These are phyloP conservation scores for Bombyx mandarina DNA, from an alignment of 1,140 invertebrate genomes.

Conservation along the genomic window DNA sequence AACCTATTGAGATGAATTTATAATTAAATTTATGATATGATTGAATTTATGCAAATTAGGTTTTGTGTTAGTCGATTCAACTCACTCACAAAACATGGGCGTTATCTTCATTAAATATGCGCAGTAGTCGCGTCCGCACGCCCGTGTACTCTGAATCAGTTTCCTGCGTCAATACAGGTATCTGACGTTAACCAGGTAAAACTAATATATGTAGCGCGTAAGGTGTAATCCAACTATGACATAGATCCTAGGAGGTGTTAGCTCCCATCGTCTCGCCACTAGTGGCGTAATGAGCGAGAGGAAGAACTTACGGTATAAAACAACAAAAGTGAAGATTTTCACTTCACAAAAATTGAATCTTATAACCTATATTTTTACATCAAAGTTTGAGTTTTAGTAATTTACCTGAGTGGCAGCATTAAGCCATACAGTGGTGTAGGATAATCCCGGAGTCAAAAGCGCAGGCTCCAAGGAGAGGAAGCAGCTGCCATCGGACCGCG, in stretches of 20 bases:
- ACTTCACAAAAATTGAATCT: no score
- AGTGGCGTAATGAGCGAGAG: no score
- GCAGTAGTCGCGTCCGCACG: conserved; percentile 33
- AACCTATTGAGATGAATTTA: no score
- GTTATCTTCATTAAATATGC: conserved; percentile 44
- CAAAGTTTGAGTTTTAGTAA: no score
- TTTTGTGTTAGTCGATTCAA: no score
- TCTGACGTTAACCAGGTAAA: neutral
- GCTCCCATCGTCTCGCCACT: no score
- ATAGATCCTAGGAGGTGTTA: no score
- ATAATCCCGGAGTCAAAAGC: conserved; percentile 24
- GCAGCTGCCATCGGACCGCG: conserved; percentile 17
- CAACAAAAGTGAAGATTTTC: no score
- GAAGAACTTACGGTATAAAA: no score
- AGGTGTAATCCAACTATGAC: neutral
- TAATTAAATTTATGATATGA: no score
- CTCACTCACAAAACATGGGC: conserved; percentile 37
- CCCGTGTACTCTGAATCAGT: conserved; percentile 42
- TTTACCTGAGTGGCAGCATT: conserved; percentile 41
- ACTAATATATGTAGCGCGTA: neutral
- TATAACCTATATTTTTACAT: no score
- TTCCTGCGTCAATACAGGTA: conserved; percentile 21
- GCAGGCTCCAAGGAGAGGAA: conserved; percentile 35
- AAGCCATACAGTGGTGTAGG: conserved; percentile 41
- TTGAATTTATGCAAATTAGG: no score